These are phyloP conservation scores for Caerostris extrusa DNA, from an alignment of 1,140 invertebrate genomes.

Conservation along the genomic window DNA sequence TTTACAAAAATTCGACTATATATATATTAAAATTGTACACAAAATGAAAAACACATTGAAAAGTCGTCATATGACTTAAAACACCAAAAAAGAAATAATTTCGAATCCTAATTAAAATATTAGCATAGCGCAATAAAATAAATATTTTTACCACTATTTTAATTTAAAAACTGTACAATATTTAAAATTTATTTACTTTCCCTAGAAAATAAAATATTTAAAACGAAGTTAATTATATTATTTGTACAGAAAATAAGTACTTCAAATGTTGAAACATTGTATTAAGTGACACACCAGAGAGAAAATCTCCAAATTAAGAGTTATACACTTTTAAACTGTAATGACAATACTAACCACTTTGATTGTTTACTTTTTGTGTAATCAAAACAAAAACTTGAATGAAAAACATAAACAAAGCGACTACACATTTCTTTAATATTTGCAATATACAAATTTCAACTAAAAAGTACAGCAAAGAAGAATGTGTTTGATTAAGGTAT, in stretches of 20 bases:
- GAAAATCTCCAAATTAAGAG: not conserved
- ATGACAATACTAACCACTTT: not conserved
- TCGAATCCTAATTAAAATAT: too few relatives aligned
- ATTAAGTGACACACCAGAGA: not conserved
- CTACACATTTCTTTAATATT: not conserved
- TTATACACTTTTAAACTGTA: not conserved
- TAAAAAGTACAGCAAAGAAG: not conserved
- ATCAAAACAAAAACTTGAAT: conserved; percentile 25
- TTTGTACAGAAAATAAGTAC: not conserved
- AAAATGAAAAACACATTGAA: too few relatives aligned
- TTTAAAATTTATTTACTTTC: too few relatives aligned
- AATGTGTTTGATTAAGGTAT: not conserved
- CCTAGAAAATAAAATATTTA: too few relatives aligned
- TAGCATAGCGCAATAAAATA: too few relatives aligned
- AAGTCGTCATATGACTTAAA: too few relatives aligned
- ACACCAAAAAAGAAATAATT: too few relatives aligned
- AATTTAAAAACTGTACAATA: too few relatives aligned
- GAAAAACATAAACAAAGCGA: not conserved
- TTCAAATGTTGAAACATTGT: not conserved
- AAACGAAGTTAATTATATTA: too few relatives aligned
- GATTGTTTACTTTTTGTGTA: not conserved
- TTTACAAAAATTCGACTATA: too few relatives aligned
- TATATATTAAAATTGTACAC: too few relatives aligned
- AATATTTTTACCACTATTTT: too few relatives aligned
- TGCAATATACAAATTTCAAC: not conserved